A percentile compares a stretch with the other conserved stretches of the same genome.
Evolutionary conservation across 1,140 invertebrate genomes (phyloP).

Genomic region (Panulirus ornatus): DNA sequence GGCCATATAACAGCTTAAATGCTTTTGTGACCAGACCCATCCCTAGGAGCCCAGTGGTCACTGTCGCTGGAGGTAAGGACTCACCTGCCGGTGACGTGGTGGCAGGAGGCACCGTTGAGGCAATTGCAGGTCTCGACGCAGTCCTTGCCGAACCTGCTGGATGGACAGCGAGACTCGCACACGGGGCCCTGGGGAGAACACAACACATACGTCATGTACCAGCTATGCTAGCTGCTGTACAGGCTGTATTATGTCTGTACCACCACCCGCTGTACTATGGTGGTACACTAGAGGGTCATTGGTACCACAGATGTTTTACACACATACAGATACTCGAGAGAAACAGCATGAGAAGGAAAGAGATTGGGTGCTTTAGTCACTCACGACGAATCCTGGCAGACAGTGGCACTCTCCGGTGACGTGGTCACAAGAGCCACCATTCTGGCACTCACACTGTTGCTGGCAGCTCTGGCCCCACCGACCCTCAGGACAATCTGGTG

Average conservation of each 20-base stretch:
- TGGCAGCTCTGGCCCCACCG: conserved; percentile 94
- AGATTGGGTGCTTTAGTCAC: no score
- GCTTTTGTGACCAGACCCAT: no score
- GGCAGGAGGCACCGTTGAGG: conserved; percentile 92
- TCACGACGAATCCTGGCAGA: conserved; percentile 78
- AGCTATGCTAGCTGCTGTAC: no score
- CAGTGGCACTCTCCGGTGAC: conserved; percentile 75
- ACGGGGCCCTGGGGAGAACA: conserved; percentile 78
- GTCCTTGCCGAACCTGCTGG: conserved; percentile 87
- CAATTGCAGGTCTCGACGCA: conserved; percentile 90
- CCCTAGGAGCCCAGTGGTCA: no score
- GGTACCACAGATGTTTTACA: no score
- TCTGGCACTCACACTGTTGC: conserved; percentile 84
- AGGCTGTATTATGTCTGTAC: no score
- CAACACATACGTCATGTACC: not conserved
- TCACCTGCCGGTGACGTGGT: conserved; percentile 84
- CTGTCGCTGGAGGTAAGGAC: no score
- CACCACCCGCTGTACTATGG: no score
- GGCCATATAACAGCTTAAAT: no score
- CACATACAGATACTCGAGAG: no score
- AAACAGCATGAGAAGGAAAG: no score
- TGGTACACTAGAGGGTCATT: no score
- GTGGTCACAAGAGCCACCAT: conserved; percentile 77
- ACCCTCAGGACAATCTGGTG: conserved; percentile 86
- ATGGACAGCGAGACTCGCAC: conserved; percentile 87